These are phyloP conservation scores for Trypoxylon attenuatum DNA, from an alignment of 2,888 invertebrate species.

Conservation along the genomic window DNA sequence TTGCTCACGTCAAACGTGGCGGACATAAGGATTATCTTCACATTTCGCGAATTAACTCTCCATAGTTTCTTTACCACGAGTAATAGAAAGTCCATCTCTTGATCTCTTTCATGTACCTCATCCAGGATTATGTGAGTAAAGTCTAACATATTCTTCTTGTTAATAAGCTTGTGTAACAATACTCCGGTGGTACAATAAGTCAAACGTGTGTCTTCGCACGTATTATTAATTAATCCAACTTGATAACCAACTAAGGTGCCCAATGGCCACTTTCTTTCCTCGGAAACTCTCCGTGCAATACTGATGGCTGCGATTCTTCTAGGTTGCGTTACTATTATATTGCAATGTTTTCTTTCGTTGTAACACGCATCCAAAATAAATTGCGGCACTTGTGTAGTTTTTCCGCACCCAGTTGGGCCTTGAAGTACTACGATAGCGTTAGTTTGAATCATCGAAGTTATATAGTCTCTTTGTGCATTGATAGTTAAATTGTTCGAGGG, in stretches of 20 bases:
- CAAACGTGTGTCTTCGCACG: slow-evolving; percentile 83
- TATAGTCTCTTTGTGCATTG: slow-evolving; percentile 75
- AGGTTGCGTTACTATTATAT: slow-evolving; percentile 95
- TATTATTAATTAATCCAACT: slow-evolving; percentile 82
- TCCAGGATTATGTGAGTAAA: slow-evolving; percentile 87
- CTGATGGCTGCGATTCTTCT: slow-evolving; percentile 94
- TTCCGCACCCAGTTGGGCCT: slow-evolving; percentile 97
- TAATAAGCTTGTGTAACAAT: slow-evolving; percentile 83
- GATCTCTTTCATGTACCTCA: slow-evolving; percentile 93
- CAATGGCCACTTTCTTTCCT: slow-evolving; percentile 88
- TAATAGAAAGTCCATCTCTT: slow-evolving; percentile 93
- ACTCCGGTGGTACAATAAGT: slow-evolving; percentile 80
- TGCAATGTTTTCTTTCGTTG: slow-evolving; percentile 81
- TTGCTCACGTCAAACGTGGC: slow-evolving; percentile 89
- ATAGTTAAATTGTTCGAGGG: slow-evolving; percentile 63
- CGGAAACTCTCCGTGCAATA: slow-evolving; percentile 88
- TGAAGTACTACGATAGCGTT: slow-evolving; percentile 89
- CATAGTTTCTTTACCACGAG: slow-evolving; percentile 88
- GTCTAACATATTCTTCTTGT: slow-evolving; percentile 81
- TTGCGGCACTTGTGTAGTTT: slow-evolving; percentile 92
- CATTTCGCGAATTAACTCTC: slow-evolving; percentile 79
- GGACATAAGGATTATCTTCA: slow-evolving; percentile 92
- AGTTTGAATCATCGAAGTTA: slow-evolving; percentile 81
- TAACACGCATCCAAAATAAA: slow-evolving; percentile 90
- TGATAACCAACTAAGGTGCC: slow-evolving; percentile 93